Evolutionary conservation across 1,140 invertebrate species (phyloP), one percentile per base, ranked within the genome.

Genomic region (Melanaphis sacchari): DNA sequence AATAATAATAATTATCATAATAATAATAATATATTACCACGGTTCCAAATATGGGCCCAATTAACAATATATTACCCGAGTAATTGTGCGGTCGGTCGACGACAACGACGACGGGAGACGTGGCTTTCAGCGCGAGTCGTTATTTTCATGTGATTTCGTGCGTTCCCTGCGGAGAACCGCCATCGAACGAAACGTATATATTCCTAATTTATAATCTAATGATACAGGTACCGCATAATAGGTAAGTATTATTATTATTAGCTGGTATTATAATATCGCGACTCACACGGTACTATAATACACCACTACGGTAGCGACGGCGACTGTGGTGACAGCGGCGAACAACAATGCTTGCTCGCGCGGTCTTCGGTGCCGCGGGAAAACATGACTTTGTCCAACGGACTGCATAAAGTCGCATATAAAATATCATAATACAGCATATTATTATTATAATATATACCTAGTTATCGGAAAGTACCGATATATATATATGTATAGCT

Each of bases 21-120:
- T 76, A n/a, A 15, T 66, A 76, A 36, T 76, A 76, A n/a, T 76
- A n/a, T n/a, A 26, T 84, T 1, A 40, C 24, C 24, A 9, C 24
- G 22, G 91, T 92, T 84, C 91, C 91, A 93, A 84, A 93, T 93
- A 93, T 85, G 91, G 91, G 81, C 76, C 91, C 91, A 93, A 93
- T 93, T 93, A 93, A 84, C 91, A 85, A 84, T 93, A 93, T 54
- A 92, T 92, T 92, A 93, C 46, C 91, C 91, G 81, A 81, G 46
- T 92, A 92, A 92, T 92, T 84, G 91, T 91, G 76, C 22, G 54
- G 22, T 31, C 31, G 31, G 52, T 22, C 43, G 24, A 31, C n/a
- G 40, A 46, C 90, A 9, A 43, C 43, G 43, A 43, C 43, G n/a
- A 91, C 59, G 36, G n/a, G 76, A 31, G 43, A 84, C 38, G 31